Base-by-base conservation (phyloP, 1,140 invertebrate species). In the Cydia pomonella region DNA sequence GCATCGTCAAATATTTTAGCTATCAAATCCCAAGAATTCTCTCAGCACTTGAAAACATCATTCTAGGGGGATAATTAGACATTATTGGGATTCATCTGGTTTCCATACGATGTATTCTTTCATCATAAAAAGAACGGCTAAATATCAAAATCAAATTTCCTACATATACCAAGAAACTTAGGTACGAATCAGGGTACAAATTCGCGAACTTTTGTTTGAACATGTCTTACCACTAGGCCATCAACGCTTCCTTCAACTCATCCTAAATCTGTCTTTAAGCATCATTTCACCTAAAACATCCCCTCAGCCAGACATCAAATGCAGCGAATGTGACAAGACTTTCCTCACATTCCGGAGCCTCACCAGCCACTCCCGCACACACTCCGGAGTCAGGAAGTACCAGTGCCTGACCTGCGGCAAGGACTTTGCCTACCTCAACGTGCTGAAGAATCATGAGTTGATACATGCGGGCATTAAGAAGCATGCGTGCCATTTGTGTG, bases 311-410 rank as follows among this genome's bases (percentile, higher is more conserved):
- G 92, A 93, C 75, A 93, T 93, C 80, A 92, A 88, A 72, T 93
- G 93, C 79, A 83, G 84, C 21, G 81, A 92, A 73, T 93, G 93
- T 80, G 88, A 92, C 50, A 93, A 93, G 78, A 88, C 91, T 72
- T 93, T 93, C 79, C 86, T 85, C 16, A 90, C 83, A 0, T 79
- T 91, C 16, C 87, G 90, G 9, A 92, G 87, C 75, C 79, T 93
- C 2, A 86, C 87, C 75, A 92, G 96, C 53, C 97, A 98, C 88
- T 90, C 96, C 50, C 95, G 97, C 3, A 97, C 96, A 0, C 97
- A 98, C 87, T 95, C 95, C 25, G 96, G 97, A 76, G 96, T 97
- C 87, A 94, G 97, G 76, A 96, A 97, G 88, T 97, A 97, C 87
- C 95, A 96, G 79, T 98, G 97, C 89, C 94, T 95, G 38, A 94